Evolutionary conservation across 2,797 vertebrate genomes (phyloP).

Genomic region (Borostomias antarcticus): DNA sequence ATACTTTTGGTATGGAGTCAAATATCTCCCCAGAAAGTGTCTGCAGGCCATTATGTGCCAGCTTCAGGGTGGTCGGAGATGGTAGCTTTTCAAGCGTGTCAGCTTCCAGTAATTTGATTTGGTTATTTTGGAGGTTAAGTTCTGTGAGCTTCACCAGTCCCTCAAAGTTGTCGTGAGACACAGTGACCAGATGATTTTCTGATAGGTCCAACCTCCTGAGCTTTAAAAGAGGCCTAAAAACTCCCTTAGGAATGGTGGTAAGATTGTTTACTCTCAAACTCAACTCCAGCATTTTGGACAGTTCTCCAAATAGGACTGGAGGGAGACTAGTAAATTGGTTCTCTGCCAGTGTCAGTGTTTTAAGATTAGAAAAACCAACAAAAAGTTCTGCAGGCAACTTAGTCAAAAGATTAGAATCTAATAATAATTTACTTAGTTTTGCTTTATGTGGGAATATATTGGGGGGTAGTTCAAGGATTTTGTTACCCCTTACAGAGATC

Average conservation of each 20-base stretch:
- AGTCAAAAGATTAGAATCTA: slow-evolving; percentile 75
- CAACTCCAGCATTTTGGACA: slow-evolving; percentile 59
- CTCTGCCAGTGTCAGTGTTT: slow-evolving; percentile 62
- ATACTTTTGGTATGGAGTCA: slow-evolving; percentile 60
- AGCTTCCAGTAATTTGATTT: slow-evolving; percentile 57
- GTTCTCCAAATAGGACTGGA: slow-evolving; percentile 67
- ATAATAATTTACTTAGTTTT: slow-evolving; percentile 66
- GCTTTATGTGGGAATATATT: slow-evolving; percentile 72
- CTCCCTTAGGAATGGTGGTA: slow-evolving; percentile 63
- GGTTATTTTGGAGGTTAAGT: slow-evolving; percentile 71
- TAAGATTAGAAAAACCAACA: slow-evolving; percentile 71
- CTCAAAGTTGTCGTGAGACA: slow-evolving; percentile 69
- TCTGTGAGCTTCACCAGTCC: slow-evolving; percentile 69
- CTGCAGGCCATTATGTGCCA: slow-evolving; percentile 55
- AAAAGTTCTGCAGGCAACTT: slow-evolving; percentile 70
- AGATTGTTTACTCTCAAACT: slow-evolving; percentile 76
- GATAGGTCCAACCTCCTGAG: slow-evolving; percentile 75
- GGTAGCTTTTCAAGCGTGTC: slow-evolving; percentile 64
- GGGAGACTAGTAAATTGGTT: slow-evolving; percentile 72
- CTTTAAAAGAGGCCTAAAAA: slow-evolving; percentile 72
- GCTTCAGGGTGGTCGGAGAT: slow-evolving; percentile 66
- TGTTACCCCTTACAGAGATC: slow-evolving; percentile 69
- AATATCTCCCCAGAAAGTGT: slow-evolving; percentile 63
- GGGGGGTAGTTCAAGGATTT: slow-evolving; percentile 64
- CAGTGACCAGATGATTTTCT: slow-evolving; percentile 66